Evolutionary conservation across 2,888 invertebrate genomes (phyloP), one percentile per base, ranked within the genome.

Genomic region (Epirrita christyi): DNA sequence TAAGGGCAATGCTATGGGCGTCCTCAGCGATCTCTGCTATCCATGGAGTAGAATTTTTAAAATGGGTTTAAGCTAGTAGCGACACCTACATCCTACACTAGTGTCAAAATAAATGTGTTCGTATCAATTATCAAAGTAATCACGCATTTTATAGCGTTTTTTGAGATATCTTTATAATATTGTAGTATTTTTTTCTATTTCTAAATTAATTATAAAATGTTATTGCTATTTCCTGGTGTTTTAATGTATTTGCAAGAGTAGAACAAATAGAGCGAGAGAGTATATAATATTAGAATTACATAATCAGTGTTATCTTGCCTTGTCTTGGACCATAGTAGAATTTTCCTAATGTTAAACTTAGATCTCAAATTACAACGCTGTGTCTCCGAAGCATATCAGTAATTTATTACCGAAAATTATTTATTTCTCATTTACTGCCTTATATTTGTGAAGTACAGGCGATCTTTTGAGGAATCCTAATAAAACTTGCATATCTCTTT

Each of bases 251-350:
- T 43, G 42, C 51, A 45, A 43, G 44, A 13, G 36, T 55, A 51
- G 60, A 49, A 52, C 43, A 60, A 47, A 43, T 47, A 47, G 36
- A 43, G 21, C 21, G 28, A 47, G 36, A 43, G 21, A 13, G 28
- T 48, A 55, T 53, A 32, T 32, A 32, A 6, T 38, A 60, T 50
- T 68, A 61, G 56, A 61, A 63, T 59, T 49, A 65, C 61, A 71
- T 75, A 74, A 71, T 74, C 75, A 69, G 58, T 62, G 41, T 67
- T 45, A 66, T 78, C 78, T 80, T 77, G 80, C 79, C 78, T 72
- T 70, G 49, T 68, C 59, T 68, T 59, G 73, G 76, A 75, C 73
- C 73, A 76, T 67, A 52, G 54, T 66, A 63, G 64, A 51, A 48
- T 11, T 43, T 54, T 47, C 46, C 55, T 49, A 47, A 37, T 58